phyloP scores from a whole-genome alignment of 2,888 invertebrate genomes.

The Hemistola chrysoprasaria region DNA sequence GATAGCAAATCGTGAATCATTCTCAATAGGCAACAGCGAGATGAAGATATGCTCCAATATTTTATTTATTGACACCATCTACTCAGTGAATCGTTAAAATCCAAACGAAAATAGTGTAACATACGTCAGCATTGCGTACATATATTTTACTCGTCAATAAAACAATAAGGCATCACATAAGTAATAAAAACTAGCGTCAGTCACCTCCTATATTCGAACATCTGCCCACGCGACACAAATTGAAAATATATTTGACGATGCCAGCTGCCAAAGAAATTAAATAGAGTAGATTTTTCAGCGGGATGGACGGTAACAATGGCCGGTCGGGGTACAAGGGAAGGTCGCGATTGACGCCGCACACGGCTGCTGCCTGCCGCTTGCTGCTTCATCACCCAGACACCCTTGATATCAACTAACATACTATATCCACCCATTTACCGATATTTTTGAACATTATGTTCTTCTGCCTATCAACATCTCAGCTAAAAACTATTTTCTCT shows the following conservation, averaged over 20 bases:
- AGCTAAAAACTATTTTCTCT: constrained; percentile 26
- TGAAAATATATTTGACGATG: constrained; percentile 70
- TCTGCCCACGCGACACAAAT: constrained; percentile 66
- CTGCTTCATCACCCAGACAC: constrained; percentile 10
- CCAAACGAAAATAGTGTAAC: constrained; percentile 38
- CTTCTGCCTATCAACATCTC: constrained; percentile 33
- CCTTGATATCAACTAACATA: constrained; percentile 21
- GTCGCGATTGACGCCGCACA: constrained; percentile 48
- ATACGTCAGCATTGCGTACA: constrained; percentile 48
- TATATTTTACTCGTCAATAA: constrained; percentile 62
- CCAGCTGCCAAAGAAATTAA: constrained; percentile 76
- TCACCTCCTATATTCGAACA: constrained; percentile 63
- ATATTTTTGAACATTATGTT: constrained; percentile 21
- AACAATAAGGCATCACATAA: constrained; percentile 66
- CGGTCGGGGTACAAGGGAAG: constrained; percentile 59
- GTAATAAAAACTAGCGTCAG: constrained; percentile 73
- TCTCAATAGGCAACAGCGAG: constrained; percentile 16
- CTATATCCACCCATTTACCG: constrained; percentile 23
- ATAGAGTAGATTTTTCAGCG: constrained; percentile 73
- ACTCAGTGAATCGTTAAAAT: constrained; percentile 28
- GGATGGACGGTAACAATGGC: constrained; percentile 71
- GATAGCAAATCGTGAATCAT: constrained; percentile 24
- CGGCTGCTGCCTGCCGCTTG: constrained; percentile 17
- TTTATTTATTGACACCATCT: constrained; percentile 33
- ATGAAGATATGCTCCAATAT: constrained; percentile 25